Percentiles rank a stretch among this genome's conserved stretches.
These are phyloP conservation scores for Hoplostethus atlanticus DNA, from an alignment of 2,797 vertebrate genomes.

Conservation along the genomic window DNA sequence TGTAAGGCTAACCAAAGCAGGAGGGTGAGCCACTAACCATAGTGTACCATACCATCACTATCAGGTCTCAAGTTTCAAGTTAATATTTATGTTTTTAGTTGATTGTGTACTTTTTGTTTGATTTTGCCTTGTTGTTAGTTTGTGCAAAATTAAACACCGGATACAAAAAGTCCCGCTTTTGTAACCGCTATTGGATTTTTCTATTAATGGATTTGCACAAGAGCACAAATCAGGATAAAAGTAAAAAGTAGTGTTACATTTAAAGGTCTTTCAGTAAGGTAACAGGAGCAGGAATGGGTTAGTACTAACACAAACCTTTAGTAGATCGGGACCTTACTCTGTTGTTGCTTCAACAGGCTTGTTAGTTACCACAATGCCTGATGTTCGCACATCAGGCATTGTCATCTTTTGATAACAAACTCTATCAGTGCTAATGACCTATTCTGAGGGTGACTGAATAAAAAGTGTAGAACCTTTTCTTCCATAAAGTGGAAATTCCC, in stretches of 20 bases:
- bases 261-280: no score
- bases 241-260: conserved; percentile 8
- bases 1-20: no score
- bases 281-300: no score
- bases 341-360: neutral
- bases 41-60: no score
- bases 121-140: no score
- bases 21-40: no score
- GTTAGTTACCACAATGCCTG: conserved; percentile 8
- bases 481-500: conserved; percentile 29
- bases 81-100: no score
- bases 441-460: conserved; percentile 18
- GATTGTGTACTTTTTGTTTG: no score
- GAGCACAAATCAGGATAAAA: conserved; percentile 4
- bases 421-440: conserved; percentile 28
- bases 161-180: no score
- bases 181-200: no score
- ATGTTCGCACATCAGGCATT: neutral
- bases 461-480: conserved; percentile 19
- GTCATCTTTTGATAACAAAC: neutral
- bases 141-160: no score
- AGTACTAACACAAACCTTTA: neutral
- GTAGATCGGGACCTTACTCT: neutral
- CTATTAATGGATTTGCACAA: conserved; percentile 56
- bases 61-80: no score